These are phyloP conservation scores for Drosophila bifasciata DNA, from an alignment of 1,140 invertebrate genomes.

Conservation along the genomic window DNA sequence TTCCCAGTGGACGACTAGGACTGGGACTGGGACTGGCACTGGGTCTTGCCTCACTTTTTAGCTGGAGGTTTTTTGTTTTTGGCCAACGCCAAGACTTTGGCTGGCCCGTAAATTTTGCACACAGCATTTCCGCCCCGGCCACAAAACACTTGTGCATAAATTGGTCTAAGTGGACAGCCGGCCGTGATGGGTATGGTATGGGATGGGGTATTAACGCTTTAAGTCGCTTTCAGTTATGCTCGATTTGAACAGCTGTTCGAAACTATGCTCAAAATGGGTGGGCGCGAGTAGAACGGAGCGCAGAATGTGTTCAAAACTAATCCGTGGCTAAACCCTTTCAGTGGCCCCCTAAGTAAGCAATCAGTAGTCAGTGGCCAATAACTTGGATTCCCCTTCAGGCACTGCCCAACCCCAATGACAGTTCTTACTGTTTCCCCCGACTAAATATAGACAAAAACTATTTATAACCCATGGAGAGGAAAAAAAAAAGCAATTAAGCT, in stretches of 20 bases:
- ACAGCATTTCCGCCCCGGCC: slow-evolving; percentile 48
- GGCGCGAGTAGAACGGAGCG: background rate
- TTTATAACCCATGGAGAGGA: slow-evolving; percentile 50
- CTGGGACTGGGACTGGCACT: slow-evolving; percentile 22
- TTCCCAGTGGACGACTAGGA: slow-evolving; percentile 7
- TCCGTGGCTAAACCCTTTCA: background rate
- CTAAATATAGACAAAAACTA: slow-evolving; percentile 67
- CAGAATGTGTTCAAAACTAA: background rate
- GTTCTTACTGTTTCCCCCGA: slow-evolving; percentile 36
- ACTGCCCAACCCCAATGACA: slow-evolving; percentile 43
- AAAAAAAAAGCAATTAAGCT: slow-evolving; percentile 74
- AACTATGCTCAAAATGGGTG: background rate
- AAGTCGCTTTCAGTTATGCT: slow-evolving; percentile 27
- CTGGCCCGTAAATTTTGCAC: slow-evolving; percentile 44
- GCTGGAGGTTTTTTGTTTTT: slow-evolving; percentile 30
- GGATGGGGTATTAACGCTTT: slow-evolving; percentile 6
- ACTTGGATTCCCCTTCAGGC: slow-evolving; percentile 6
- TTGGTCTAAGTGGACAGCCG: slow-evolving; percentile 67
- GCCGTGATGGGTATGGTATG: slow-evolving; percentile 10
- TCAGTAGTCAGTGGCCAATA: slow-evolving; percentile 27
- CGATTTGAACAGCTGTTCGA: slow-evolving; percentile 23
- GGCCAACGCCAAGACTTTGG: background rate
- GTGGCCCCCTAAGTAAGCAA: slow-evolving; percentile 32
- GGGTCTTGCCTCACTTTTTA: slow-evolving; percentile 49
- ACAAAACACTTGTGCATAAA: slow-evolving; percentile 61